These are phyloP conservation scores for Hypocryptadius cinnamomeus DNA, from an alignment of 2,113 vertebrate genomes.

Conservation along the genomic window DNA sequence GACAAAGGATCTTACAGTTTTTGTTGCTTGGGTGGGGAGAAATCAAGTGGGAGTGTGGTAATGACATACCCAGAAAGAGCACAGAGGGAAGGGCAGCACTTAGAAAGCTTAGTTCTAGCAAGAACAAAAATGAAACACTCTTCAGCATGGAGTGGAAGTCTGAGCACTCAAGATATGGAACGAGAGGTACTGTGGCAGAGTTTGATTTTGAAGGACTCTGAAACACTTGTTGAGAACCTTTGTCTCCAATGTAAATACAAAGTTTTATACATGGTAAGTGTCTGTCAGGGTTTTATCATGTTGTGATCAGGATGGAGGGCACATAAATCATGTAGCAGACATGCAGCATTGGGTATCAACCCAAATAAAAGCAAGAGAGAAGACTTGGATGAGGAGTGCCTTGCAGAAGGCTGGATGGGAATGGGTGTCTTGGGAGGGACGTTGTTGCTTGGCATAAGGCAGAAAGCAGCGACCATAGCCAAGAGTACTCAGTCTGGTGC, in stretches of 20 bases:
- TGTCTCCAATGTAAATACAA: rapidly evolving
- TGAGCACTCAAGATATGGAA: not conserved
- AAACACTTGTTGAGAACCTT: not conserved
- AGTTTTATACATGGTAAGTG: not conserved
- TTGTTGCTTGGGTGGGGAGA: not conserved
- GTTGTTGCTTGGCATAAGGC: not conserved
- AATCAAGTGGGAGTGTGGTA: not conserved
- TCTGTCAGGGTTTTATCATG: not conserved
- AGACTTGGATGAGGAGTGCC: not conserved
- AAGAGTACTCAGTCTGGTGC: conserved; percentile 19
- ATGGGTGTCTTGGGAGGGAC: not conserved
- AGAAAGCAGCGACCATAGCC: not conserved
- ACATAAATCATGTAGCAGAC: not conserved
- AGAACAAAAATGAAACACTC: not conserved
- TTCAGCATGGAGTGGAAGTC: not conserved
- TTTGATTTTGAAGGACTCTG: not conserved
- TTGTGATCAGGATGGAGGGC: not conserved
- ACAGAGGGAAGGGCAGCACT: not conserved
- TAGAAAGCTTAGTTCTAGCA: not conserved
- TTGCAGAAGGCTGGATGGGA: conserved; percentile 23
- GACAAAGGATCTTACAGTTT: not conserved
- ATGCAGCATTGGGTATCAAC: not conserved
- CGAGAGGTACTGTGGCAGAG: not conserved
- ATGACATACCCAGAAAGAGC: not conserved
- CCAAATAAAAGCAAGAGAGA: not conserved